A percentile compares a stretch with the other conserved stretches of the same genome.
These are phyloP conservation scores for Melolontha melolontha DNA, from an alignment of 2,888 invertebrate species.

Conservation along the genomic window DNA sequence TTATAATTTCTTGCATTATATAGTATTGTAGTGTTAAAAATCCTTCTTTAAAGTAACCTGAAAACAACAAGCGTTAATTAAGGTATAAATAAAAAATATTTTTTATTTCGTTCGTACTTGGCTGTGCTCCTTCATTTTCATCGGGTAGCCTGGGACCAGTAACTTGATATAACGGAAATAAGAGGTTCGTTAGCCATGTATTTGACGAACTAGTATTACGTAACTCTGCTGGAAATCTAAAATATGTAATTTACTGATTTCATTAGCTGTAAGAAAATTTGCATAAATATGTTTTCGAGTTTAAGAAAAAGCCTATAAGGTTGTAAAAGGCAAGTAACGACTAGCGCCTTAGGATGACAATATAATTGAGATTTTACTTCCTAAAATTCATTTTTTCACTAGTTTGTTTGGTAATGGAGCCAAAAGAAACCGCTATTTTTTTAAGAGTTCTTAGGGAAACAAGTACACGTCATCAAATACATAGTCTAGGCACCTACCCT, in stretches of 20 bases:
- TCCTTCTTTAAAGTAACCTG: slow-evolving; percentile 74
- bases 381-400: too few relatives aligned
- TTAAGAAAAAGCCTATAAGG: background rate
- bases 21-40: slow-evolving; percentile 75
- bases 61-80: slow-evolving; percentile 43
- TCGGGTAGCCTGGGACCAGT: slow-evolving; percentile 51
- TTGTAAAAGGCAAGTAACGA: too few relatives aligned
- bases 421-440: too few relatives aligned
- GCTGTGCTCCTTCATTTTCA: slow-evolving; percentile 45
- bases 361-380: too few relatives aligned
- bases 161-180: slow-evolving; percentile 63
- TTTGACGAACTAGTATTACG: slow-evolving; percentile 55
- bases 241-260: background rate
- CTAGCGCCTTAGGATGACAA: too few relatives aligned
- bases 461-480: too few relatives aligned
- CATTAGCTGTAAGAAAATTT: background rate
- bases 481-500: too few relatives aligned
- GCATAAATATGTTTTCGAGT: background rate
- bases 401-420: too few relatives aligned
- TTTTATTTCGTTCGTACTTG: slow-evolving; percentile 41
- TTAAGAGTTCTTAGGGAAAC: too few relatives aligned
- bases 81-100: too few relatives aligned
- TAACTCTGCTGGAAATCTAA: slow-evolving; percentile 73
- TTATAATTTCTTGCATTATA: slow-evolving; percentile 55
- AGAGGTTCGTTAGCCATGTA: slow-evolving; percentile 76